Percentiles rank a stretch among this genome's conserved stretches.
Evolutionary conservation across 2,113 vertebrate species (phyloP).

Genomic region (Centrocercus urophasianus): DNA sequence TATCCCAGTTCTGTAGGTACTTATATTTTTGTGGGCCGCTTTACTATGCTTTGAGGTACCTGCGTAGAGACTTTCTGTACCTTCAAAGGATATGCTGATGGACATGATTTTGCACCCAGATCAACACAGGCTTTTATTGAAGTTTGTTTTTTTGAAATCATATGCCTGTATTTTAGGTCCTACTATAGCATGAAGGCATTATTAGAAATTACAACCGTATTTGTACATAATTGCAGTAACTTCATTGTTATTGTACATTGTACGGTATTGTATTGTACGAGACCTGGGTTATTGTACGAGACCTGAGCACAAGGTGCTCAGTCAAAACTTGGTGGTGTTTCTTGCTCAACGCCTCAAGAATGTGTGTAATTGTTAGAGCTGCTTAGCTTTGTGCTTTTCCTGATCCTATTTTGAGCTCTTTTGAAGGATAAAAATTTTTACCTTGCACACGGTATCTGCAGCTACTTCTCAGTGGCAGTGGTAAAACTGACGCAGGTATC

Average conservation of each 20-base stretch:
- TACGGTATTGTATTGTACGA: not conserved
- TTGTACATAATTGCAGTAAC: not conserved
- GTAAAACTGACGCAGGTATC: not conserved
- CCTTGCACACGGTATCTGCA: not conserved
- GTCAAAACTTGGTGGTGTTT: not conserved
- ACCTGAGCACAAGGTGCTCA: not conserved
- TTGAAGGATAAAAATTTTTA: not conserved
- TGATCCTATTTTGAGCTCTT: not conserved
- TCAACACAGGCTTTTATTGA: not conserved
- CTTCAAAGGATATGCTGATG: not conserved
- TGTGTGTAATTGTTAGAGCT: not conserved
- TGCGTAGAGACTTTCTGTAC: not conserved
- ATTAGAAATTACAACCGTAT: not conserved
- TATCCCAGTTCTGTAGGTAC: not conserved
- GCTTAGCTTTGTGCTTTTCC: not conserved
- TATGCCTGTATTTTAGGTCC: not conserved
- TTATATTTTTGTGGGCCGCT: fast-evolving
- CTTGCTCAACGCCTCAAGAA: not conserved
- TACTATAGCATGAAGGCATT: not conserved
- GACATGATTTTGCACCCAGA: not conserved
- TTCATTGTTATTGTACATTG: not conserved
- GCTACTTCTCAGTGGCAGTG: not conserved
- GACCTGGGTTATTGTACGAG: not conserved
- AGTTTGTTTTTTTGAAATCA: not conserved
- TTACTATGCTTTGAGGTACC: not conserved